Conservation (phyloP, 2,888 invertebrate genomes). For the Pinctada fucata region DNA sequence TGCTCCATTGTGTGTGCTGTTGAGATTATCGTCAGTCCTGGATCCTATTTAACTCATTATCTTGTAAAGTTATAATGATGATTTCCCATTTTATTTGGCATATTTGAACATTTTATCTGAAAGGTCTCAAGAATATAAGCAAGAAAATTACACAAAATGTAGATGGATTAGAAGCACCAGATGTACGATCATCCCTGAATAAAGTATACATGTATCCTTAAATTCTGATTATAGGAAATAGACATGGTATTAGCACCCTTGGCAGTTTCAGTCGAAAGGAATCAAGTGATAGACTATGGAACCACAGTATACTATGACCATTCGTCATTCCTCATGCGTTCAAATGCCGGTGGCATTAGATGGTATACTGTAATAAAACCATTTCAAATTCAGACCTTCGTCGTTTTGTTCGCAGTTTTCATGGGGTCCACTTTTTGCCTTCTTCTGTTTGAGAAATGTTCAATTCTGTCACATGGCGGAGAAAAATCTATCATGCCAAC, state of each 20-base stretch:
- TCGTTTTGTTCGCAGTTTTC: neutral
- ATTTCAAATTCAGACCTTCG: neutral
- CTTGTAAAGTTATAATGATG: too few relatives aligned
- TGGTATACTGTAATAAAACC: neutral
- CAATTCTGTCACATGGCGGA: neutral
- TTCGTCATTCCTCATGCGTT: neutral
- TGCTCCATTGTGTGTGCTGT: too few relatives aligned
- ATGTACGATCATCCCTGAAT: too few relatives aligned
- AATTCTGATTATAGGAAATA: neutral
- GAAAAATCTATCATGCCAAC: neutral
- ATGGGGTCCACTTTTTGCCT: neutral
- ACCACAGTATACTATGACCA: neutral
- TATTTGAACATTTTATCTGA: too few relatives aligned
- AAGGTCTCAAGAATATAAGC: too few relatives aligned
- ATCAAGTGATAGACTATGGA: neutral
- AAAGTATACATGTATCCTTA: too few relatives aligned
- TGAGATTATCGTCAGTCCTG: too few relatives aligned
- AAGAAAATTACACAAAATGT: too few relatives aligned
- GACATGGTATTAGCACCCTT: neutral
- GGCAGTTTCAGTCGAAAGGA: neutral
- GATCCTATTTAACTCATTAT: too few relatives aligned
- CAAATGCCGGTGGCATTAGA: neutral
- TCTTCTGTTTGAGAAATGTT: neutral
- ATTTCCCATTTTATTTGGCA: too few relatives aligned
- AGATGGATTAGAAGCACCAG: too few relatives aligned